Percentiles rank a stretch among this genome's conserved stretches.
Evolutionary conservation across 2,888 invertebrate species (phyloP).

Genomic region (Pseudoips prasinana): DNA sequence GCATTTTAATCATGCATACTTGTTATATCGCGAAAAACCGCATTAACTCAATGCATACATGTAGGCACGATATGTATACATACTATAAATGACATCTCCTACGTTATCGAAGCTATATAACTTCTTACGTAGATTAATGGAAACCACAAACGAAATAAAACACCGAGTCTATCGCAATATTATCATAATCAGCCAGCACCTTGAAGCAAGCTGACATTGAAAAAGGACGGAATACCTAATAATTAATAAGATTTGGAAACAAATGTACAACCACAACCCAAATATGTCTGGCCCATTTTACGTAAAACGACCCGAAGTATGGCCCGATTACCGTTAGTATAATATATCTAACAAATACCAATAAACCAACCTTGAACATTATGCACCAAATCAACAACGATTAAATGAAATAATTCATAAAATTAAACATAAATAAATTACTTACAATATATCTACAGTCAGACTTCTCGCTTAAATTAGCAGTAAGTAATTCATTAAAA

Average conservation of each 20-base stretch:
- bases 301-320: slow-evolving; percentile 41
- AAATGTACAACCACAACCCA: slow-evolving; percentile 35
- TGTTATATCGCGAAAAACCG: too few species aligned
- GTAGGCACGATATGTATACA: too few species aligned
- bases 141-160: slow-evolving; percentile 53
- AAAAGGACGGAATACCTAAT: too few species aligned
- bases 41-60: too few species aligned
- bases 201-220: slow-evolving; percentile 49
- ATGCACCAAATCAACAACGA: background rate
- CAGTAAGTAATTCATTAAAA: slow-evolving; percentile 13
- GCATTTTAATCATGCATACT: too few species aligned
- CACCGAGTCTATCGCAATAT: slow-evolving; percentile 31
- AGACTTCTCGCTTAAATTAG: slow-evolving; percentile 2
- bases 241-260: too few species aligned
- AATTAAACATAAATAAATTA: slow-evolving; percentile 2
- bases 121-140: slow-evolving; percentile 43
- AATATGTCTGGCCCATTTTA: slow-evolving; percentile 47
- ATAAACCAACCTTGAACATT: too few species aligned
- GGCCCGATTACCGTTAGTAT: slow-evolving; percentile 52
- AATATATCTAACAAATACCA: background rate
- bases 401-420: background rate
- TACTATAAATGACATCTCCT: too few species aligned
- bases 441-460: background rate
- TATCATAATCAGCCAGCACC: slow-evolving; percentile 40
- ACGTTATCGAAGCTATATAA: slow-evolving; percentile 46